Percentiles rank a stretch among this genome's conserved stretches.
These are phyloP conservation scores for Cataglyphis cursor DNA, from an alignment of 2,888 invertebrate species.

Conservation along the genomic window DNA sequence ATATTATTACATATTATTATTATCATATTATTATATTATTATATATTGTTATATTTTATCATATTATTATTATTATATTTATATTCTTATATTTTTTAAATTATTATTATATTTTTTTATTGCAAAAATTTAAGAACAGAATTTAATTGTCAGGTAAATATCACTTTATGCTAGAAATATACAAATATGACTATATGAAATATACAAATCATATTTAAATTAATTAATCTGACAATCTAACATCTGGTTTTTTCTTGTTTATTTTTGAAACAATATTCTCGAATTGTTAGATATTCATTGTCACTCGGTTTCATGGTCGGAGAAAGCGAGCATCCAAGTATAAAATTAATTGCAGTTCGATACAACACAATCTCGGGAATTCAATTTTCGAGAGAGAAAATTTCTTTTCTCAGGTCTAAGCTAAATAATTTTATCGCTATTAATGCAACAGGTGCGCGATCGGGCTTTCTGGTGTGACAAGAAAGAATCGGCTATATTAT, in stretches of 20 bases:
- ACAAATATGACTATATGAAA: too few species aligned
- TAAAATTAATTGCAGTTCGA: conserved; percentile 46
- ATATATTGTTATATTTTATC: too few species aligned
- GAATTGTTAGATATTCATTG: not conserved
- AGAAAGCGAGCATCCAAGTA: conserved; percentile 35
- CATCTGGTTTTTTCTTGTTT: conserved; percentile 21
- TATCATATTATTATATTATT: too few species aligned
- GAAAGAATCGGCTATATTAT: conserved; percentile 17
- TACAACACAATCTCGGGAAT: conserved; percentile 19
- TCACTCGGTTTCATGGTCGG: not conserved
- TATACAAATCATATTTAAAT: not conserved
- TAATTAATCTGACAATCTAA: not conserved
- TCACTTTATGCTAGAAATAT: not conserved
- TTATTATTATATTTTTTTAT: not conserved
- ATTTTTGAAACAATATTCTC: conserved; percentile 7
- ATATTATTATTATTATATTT: too few species aligned
- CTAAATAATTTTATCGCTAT: conserved; percentile 44
- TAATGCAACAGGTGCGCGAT: conserved; percentile 54
- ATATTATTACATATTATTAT: too few species aligned
- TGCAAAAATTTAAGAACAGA: not conserved
- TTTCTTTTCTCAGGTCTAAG: conserved; percentile 42
- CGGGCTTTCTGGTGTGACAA: not conserved
- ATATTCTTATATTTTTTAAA: too few species aligned
- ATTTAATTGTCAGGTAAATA: not conserved
- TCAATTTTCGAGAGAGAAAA: conserved; percentile 42